phyloP scores from a whole-genome alignment of 2,888 invertebrate species.

The Cantharis nigra region DNA sequence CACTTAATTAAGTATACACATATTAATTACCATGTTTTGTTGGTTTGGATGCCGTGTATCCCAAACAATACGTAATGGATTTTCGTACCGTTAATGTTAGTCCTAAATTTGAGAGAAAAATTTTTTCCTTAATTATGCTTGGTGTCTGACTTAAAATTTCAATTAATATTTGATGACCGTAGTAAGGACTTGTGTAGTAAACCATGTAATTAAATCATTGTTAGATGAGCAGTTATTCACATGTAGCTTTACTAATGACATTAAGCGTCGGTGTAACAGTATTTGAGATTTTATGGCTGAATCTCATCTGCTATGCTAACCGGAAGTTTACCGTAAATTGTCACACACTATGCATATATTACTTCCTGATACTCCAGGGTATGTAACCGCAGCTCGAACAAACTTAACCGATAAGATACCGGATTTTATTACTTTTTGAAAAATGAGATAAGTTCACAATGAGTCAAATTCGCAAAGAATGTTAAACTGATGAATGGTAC shows the following conservation, averaged over 20 bases:
- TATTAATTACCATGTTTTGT: neutral
- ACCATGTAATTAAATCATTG: constrained; percentile 30
- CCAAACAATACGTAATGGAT: neutral
- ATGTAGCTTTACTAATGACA: constrained; percentile 32
- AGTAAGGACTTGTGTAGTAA: constrained; percentile 7
- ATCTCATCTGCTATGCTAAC: constrained; percentile 23
- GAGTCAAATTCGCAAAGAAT: neutral
- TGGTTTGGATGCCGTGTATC: neutral
- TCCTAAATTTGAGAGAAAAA: neutral
- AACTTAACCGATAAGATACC: neutral
- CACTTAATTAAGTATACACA: neutral
- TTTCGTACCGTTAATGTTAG: neutral
- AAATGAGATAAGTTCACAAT: neutral
- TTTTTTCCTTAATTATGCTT: neutral
- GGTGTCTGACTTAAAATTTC: neutral
- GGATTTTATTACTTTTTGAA: neutral
- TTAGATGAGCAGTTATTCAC: constrained; percentile 33
- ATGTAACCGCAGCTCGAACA: constrained; percentile 19
- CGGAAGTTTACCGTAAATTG: constrained; percentile 29
- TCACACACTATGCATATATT: constrained; percentile 28
- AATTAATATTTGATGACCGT: constrained; percentile 14
- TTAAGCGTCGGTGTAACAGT: constrained; percentile 35
- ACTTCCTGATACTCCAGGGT: constrained; percentile 30
- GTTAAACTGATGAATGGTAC: neutral
- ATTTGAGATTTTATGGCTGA: constrained; percentile 20